Conservation (phyloP, 2,888 invertebrate species). For the Epinotia nisella region DNA sequence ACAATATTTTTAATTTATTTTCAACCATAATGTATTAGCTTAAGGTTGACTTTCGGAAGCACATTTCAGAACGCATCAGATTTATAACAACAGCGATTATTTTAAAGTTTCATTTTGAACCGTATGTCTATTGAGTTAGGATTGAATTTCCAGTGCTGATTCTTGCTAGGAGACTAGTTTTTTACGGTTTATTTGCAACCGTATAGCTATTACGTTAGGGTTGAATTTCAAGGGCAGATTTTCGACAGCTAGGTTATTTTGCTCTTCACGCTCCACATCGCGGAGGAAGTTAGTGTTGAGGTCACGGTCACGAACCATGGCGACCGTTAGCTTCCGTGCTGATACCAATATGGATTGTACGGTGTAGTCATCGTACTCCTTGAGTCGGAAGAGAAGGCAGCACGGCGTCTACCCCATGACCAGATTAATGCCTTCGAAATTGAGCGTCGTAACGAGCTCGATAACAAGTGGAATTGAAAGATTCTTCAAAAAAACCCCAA, state of each 20-base stretch:
- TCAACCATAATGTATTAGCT: too few species aligned
- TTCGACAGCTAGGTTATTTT: neutral
- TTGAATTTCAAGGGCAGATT: neutral
- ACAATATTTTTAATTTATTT: too few species aligned
- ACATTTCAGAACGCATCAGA: too few species aligned
- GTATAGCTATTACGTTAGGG: neutral
- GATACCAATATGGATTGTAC: neutral
- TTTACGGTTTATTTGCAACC: neutral
- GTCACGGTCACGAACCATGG: slow-evolving; percentile 25
- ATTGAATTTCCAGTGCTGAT: neutral
- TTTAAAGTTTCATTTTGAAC: neutral
- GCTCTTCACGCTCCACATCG: slow-evolving; percentile 23
- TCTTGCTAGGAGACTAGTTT: neutral
- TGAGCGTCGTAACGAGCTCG: too few species aligned
- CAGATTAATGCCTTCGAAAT: too few species aligned
- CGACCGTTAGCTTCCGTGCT: slow-evolving; percentile 16
- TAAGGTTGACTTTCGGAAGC: too few species aligned
- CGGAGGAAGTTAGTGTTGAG: slow-evolving; percentile 21
- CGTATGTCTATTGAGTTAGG: neutral
- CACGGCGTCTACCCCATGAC: too few species aligned
- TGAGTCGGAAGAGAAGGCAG: too few species aligned
- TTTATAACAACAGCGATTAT: too few species aligned
- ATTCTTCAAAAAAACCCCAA: too few species aligned
- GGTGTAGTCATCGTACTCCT: too few species aligned
- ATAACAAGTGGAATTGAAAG: too few species aligned